Evolutionary conservation across 2,113 vertebrate species (phyloP).

Genomic region (Probosciger aterrimus): DNA sequence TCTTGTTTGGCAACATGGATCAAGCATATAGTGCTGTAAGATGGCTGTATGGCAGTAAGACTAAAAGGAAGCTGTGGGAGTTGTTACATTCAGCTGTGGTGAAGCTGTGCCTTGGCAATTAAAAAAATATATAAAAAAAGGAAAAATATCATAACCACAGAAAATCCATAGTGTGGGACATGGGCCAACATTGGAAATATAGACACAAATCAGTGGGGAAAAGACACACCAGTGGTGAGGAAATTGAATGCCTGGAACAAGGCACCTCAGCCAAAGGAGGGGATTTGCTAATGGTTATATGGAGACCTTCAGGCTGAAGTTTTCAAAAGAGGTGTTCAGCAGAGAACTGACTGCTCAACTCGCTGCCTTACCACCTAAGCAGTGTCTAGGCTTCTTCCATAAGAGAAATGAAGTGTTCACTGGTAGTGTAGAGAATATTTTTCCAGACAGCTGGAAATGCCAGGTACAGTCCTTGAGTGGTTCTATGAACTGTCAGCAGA

Average conservation of each 20-base stretch:
- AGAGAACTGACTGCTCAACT: background rate
- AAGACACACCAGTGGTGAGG: background rate
- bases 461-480: background rate
- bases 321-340: background rate
- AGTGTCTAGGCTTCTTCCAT: background rate
- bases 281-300: background rate
- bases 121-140: background rate
- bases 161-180: background rate
- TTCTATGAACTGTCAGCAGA: background rate
- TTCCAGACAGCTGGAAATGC: background rate
- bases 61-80: background rate
- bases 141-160: background rate
- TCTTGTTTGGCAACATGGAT: background rate
- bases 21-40: background rate
- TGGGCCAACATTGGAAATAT: background rate
- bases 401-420: background rate
- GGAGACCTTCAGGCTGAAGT: background rate
- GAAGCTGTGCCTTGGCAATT: background rate
- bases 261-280: background rate
- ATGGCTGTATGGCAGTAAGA: background rate
- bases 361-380: accelerated
- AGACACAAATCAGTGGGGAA: background rate
- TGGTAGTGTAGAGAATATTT: background rate
- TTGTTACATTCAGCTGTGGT: background rate
- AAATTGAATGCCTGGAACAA: background rate